Evolutionary conservation across 2,888 invertebrate species (phyloP).

Genomic region (Elgonia sp.): DNA sequence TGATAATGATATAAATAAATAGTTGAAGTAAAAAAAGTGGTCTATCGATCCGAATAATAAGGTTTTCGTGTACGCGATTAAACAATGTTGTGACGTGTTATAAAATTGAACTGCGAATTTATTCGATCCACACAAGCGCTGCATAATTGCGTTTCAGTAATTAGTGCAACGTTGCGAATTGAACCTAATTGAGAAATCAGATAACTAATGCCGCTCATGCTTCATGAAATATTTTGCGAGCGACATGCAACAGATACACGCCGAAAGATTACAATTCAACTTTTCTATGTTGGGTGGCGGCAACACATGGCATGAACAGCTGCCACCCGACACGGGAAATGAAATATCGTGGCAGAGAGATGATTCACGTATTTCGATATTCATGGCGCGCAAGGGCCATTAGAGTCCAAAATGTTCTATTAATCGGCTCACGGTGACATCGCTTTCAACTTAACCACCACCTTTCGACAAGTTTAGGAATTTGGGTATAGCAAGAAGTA

Average conservation of each 20-base stretch:
- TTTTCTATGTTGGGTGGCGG: slow-evolving; percentile 77
- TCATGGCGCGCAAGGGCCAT: slow-evolving; percentile 70
- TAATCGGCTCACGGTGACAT: slow-evolving; percentile 68
- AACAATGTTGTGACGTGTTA: slow-evolving; percentile 49
- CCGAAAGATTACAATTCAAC: slow-evolving; percentile 72
- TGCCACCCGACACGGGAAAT: slow-evolving; percentile 84
- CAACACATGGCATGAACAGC: slow-evolving; percentile 83
- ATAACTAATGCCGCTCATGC: slow-evolving; percentile 72
- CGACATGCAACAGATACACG: slow-evolving; percentile 81
- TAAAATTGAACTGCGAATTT: slow-evolving; percentile 58
- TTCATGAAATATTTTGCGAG: slow-evolving; percentile 72
- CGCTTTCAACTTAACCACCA: slow-evolving; percentile 52
- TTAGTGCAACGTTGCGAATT: slow-evolving; percentile 68
- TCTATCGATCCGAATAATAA: slow-evolving; percentile 25
- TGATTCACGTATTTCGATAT: slow-evolving; percentile 79
- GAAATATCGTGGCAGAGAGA: slow-evolving; percentile 77
- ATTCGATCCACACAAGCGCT: slow-evolving; percentile 48
- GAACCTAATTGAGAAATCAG: slow-evolving; percentile 74
- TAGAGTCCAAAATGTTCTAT: slow-evolving; percentile 71
- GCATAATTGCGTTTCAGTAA: slow-evolving; percentile 67
- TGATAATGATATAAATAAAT: slow-evolving; percentile 36
- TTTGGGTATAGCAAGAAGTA: not conserved
- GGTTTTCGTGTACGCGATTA: slow-evolving; percentile 43
- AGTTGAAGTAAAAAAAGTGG: not conserved
- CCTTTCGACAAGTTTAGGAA: slow-evolving; percentile 10